phyloP scores from a whole-genome alignment of 2,888 invertebrate species.

The Camptogramma bilineatum region DNA sequence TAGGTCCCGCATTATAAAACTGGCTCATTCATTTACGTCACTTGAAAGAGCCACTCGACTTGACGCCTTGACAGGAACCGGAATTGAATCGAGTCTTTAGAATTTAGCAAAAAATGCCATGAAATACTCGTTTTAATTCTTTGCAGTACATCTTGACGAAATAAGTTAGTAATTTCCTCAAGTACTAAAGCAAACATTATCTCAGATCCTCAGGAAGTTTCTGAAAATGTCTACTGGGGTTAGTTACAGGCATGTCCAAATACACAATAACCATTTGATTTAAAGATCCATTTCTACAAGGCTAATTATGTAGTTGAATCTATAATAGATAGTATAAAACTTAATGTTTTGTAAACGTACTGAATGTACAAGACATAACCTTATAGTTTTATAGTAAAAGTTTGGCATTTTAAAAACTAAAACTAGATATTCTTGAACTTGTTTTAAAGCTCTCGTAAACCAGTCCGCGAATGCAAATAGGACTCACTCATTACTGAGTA shows the following conservation, averaged over 20 bases:
- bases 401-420: slow-evolving; percentile 6
- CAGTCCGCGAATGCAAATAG: slow-evolving; percentile 52
- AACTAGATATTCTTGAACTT: slow-evolving; percentile 4
- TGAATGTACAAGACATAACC: background rate
- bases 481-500: slow-evolving; percentile 61
- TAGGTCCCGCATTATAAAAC: slow-evolving; percentile 58
- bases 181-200: too few relatives aligned
- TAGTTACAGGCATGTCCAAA: too few relatives aligned
- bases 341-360: background rate
- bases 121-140: background rate
- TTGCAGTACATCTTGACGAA: background rate
- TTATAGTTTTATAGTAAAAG: background rate
- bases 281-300: background rate
- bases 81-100: slow-evolving; percentile 42
- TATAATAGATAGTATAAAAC: background rate
- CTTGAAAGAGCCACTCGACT: slow-evolving; percentile 40
- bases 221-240: too few relatives aligned
- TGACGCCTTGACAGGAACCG: slow-evolving; percentile 38
- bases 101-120: slow-evolving; percentile 17
- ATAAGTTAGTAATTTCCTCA: background rate
- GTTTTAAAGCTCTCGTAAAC: slow-evolving; percentile 22
- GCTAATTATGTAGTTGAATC: background rate
- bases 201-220: too few relatives aligned
- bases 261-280: too few relatives aligned
- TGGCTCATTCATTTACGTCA: slow-evolving; percentile 63